Evolutionary conservation across 2,113 vertebrate species (phyloP).

Genomic region (Stictonetta naevosa): DNA sequence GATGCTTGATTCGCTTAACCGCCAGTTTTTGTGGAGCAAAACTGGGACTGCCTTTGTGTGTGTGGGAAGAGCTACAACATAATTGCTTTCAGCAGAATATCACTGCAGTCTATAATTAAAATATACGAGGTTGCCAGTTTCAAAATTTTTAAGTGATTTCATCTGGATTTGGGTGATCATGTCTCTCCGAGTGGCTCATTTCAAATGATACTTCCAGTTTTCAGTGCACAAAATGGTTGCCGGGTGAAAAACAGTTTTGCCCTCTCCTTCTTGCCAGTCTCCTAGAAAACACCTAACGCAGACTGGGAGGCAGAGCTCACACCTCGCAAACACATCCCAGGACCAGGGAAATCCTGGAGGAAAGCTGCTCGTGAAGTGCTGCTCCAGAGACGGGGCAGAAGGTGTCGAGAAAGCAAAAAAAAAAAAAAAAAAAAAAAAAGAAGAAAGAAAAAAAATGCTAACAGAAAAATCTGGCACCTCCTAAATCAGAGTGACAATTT

Average conservation of each 20-base stretch:
- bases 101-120: slow-evolving; percentile 48
- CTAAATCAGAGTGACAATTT: slow-evolving; percentile 6
- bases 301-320: not conserved
- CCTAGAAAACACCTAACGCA: not conserved
- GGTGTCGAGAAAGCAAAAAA: not conserved
- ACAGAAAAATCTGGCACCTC: not conserved
- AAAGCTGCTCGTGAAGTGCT: not conserved
- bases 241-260: not conserved
- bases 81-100: slow-evolving; percentile 67
- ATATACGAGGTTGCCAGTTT: slow-evolving; percentile 22
- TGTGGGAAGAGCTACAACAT: slow-evolving; percentile 29
- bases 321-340: not conserved
- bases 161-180: slow-evolving; percentile 11
- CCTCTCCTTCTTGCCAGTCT: not conserved
- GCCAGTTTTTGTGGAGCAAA: not conserved
- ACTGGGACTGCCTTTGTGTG: not conserved
- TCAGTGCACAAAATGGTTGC: not conserved
- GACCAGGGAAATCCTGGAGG: not conserved
- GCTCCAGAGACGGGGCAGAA: not conserved
- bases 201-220: slow-evolving; percentile 32
- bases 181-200: not conserved
- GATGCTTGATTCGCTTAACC: not conserved
- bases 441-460: not conserved
- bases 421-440: not conserved
- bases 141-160: slow-evolving; percentile 59